Conservation (phyloP, 2,113 vertebrate genomes). For the Notechis scutatus region DNA sequence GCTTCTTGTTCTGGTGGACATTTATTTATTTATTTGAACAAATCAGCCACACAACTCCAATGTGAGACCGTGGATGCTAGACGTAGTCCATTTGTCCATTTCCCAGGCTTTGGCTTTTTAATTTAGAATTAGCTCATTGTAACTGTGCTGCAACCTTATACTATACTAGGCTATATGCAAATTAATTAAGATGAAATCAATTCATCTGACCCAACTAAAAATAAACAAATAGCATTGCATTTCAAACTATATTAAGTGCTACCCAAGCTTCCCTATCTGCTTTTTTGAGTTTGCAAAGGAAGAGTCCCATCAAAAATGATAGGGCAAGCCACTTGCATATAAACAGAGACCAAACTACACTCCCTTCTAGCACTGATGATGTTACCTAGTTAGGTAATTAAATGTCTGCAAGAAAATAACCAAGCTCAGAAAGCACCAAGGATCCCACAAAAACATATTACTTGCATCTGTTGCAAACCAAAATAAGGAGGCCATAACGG, state of each 20-base stretch:
- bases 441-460: neutral
- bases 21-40: neutral
- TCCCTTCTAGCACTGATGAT: too few species aligned
- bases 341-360: too few species aligned
- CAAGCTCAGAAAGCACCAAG: too few species aligned
- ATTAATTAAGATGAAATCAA: neutral
- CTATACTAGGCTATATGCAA: neutral
- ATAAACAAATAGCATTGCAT: neutral
- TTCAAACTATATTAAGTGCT: neutral
- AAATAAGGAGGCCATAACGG: neutral
- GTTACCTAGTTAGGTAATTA: too few species aligned
- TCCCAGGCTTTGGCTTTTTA: neutral
- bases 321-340: too few species aligned
- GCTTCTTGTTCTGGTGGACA: neutral
- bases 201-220: neutral
- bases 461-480: neutral
- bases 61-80: neutral
- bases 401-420: too few species aligned
- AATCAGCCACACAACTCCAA: neutral
- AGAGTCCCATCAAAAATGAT: neutral
- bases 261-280: neutral
- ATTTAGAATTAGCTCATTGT: neutral
- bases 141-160: neutral
- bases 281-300: neutral
- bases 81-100: neutral